A percentile compares a stretch with the other conserved stretches of the same genome.
Conservation (phyloP, 2,113 vertebrate genomes). For the Mirounga angustirostris region DNA sequence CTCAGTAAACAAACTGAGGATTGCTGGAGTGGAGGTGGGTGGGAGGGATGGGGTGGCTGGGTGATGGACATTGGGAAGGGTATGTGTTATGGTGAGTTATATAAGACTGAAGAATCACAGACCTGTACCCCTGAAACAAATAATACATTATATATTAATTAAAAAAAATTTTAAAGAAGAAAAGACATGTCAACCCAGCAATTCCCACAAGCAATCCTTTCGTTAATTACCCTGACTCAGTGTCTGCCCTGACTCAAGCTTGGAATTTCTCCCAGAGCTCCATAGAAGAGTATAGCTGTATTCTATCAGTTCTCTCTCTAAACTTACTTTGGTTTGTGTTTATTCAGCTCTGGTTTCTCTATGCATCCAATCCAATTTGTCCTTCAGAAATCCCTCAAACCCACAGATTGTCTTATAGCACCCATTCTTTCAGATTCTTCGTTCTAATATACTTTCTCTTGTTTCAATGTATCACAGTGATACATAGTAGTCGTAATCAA, state of each 20-base stretch:
- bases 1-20: too few relatives aligned
- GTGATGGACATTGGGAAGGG: too few relatives aligned
- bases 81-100: too few relatives aligned
- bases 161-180: too few relatives aligned
- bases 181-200: too few relatives aligned
- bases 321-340: neutral
- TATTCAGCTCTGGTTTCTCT: neutral
- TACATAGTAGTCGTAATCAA: neutral
- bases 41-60: too few relatives aligned
- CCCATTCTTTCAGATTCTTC: neutral
- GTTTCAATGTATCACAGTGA: neutral
- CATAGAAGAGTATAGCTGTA: neutral
- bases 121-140: too few relatives aligned
- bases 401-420: neutral
- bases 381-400: slow-evolving; percentile 1
- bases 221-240: neutral
- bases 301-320: neutral
- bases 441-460: neutral
- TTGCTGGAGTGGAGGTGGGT: too few relatives aligned
- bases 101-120: too few relatives aligned
- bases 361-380: neutral
- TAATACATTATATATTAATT: too few relatives aligned
- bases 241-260: neutral
- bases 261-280: neutral
- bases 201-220: neutral